phyloP scores from a whole-genome alignment of 2,113 vertebrate genomes.

The Pluvianellus socialis region DNA sequence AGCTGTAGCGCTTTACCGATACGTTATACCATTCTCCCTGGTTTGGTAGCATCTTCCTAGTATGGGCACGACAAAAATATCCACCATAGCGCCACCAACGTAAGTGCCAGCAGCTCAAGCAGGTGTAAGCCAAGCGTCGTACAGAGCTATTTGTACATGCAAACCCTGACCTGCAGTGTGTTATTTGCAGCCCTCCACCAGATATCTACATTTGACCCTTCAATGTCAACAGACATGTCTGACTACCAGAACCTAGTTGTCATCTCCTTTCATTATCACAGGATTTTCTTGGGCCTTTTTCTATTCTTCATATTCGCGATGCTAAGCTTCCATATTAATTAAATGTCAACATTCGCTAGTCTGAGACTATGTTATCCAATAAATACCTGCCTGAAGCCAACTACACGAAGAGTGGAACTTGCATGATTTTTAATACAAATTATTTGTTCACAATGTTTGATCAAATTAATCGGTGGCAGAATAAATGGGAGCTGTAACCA shows the following conservation, averaged over 20 bases:
- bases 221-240: conserved; percentile 59
- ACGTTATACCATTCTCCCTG: background rate
- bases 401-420: conserved; percentile 9
- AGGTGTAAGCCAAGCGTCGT: background rate
- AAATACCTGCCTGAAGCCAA: conserved; percentile 56
- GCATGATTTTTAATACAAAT: conserved; percentile 51
- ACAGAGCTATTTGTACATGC: conserved; percentile 21
- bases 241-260: conserved; percentile 42
- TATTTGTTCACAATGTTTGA: conserved; percentile 61
- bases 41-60: background rate
- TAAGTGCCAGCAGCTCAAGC: background rate
- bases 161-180: conserved; percentile 5
- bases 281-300: conserved; percentile 59
- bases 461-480: conserved; percentile 47
- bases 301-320: conserved; percentile 42
- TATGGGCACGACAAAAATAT: background rate
- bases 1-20: accelerated
- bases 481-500: conserved; percentile 15
- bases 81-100: background rate
- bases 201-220: conserved; percentile 55
- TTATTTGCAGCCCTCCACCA: conserved; percentile 50
- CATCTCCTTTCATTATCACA: conserved; percentile 65
- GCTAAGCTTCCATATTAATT: conserved; percentile 66
- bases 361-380: conserved; percentile 62
- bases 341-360: conserved; percentile 69